Evolutionary conservation across 2,797 vertebrate genomes (phyloP).

Genomic region (Pseudocheirus occidentalis): DNA sequence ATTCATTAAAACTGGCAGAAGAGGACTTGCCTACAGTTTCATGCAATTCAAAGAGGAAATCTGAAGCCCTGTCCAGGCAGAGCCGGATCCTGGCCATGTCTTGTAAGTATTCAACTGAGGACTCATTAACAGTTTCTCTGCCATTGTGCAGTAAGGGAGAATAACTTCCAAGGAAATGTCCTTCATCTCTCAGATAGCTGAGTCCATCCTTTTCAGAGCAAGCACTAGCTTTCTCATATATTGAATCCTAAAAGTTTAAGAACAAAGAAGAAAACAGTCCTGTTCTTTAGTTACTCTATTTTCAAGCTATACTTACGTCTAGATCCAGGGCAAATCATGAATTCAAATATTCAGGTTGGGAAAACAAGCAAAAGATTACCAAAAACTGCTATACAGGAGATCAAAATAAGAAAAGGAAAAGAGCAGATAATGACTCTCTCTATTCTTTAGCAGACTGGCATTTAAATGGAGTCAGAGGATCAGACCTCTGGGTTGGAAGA

Average conservation of each 20-base stretch:
- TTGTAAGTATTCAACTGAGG: conserved; percentile 90
- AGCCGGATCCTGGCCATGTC: conserved; percentile 89
- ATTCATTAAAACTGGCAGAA: neutral
- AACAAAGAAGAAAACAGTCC: neutral
- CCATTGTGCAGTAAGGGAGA: conserved; percentile 15
- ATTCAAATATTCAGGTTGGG: neutral
- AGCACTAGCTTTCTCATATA: conserved; percentile 89
- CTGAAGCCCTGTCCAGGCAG: conserved; percentile 88
- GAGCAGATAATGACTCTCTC: neutral
- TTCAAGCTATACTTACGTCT: neutral
- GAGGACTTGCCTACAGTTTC: conserved; percentile 74
- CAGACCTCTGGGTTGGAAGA: neutral
- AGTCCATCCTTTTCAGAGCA: conserved; percentile 73
- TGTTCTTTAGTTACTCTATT: neutral
- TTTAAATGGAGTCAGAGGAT: neutral
- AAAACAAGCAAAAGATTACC: neutral
- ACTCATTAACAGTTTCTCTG: conserved; percentile 32
- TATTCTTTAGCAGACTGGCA: fast-evolving
- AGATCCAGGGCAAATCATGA: neutral
- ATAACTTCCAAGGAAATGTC: conserved; percentile 83
- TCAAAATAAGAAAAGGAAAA: neutral
- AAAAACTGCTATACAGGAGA: neutral
- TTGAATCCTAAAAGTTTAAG: conserved; percentile 88
- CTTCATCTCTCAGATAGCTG: conserved; percentile 81
- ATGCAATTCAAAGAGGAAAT: conserved; percentile 82